Conservation (phyloP, 1,140 invertebrate genomes). For the Pseudomyrmex sp. region DNA sequence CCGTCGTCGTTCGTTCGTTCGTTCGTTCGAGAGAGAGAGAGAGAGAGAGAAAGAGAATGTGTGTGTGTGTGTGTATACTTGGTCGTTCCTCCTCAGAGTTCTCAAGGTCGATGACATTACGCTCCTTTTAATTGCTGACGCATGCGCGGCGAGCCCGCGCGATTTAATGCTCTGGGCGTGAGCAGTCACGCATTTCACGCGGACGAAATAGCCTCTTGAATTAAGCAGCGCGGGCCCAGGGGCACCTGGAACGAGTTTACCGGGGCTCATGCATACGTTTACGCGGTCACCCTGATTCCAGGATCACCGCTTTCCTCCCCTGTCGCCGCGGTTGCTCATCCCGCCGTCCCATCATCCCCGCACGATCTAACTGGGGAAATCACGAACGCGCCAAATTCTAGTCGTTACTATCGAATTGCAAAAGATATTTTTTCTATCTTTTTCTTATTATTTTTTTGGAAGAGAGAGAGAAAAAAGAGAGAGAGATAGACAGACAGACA, state of each 20-base stretch:
- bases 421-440: slow-evolving; percentile 3
- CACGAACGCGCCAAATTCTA: slow-evolving; percentile 33
- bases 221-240: slow-evolving; percentile 62
- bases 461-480: too few species aligned
- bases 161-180: slow-evolving; percentile 61
- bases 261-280: slow-evolving; percentile 68
- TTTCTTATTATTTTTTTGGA: background rate
- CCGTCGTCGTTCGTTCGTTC: slow-evolving; percentile 45
- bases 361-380: background rate
- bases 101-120: slow-evolving; percentile 67
- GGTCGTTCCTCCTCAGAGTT: slow-evolving; percentile 45
- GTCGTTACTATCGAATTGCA: slow-evolving; percentile 16
- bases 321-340: background rate
- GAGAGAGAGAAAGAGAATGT: too few species aligned
- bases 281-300: slow-evolving; percentile 61
- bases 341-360: slow-evolving; percentile 14
- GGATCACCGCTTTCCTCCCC: slow-evolving; percentile 21
- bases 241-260: slow-evolving; percentile 69
- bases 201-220: slow-evolving; percentile 64
- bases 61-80: slow-evolving; percentile 38
- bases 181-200: slow-evolving; percentile 65
- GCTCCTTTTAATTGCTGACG: slow-evolving; percentile 65
- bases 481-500: background rate
- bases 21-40: slow-evolving; percentile 28
- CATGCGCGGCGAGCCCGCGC: slow-evolving; percentile 52